These are phyloP conservation scores for Epizoanthus rinbou DNA, from an alignment of 92 coral and sea anemone species.

Conservation along the genomic window DNA sequence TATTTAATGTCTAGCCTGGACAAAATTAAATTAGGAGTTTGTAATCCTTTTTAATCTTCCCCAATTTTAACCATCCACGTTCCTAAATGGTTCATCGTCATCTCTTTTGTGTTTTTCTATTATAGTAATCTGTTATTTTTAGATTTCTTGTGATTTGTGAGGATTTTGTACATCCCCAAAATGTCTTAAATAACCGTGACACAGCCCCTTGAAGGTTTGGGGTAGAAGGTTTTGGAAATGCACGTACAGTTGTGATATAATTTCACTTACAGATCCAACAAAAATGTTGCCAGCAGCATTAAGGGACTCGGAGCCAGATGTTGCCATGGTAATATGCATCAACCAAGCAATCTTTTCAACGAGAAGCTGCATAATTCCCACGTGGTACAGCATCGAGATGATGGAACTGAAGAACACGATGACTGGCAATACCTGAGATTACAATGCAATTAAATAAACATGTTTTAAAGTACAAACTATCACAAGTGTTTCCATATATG, in stretches of 20 bases:
- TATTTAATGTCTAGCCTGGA: too few relatives aligned
- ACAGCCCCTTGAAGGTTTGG: background rate
- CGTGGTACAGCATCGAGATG: conserved; percentile 79
- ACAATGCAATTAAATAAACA: background rate
- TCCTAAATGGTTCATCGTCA: too few relatives aligned
- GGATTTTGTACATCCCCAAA: too few relatives aligned
- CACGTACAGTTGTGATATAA: background rate
- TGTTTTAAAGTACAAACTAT: background rate
- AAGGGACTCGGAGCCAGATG: conserved; percentile 94
- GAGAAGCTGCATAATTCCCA: conserved; percentile 84
- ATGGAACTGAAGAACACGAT: conserved; percentile 85
- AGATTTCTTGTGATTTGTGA: too few relatives aligned
- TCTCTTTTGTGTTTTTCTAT: too few relatives aligned
- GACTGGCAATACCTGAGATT: conserved; percentile 75
- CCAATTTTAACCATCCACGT: too few relatives aligned
- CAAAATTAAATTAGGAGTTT: too few relatives aligned
- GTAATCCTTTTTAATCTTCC: too few relatives aligned
- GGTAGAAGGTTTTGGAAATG: too few relatives aligned
- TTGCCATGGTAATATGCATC: conserved; percentile 96
- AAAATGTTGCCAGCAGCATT: conserved; percentile 97
- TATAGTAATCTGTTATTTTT: too few relatives aligned
- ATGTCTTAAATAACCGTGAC: too few relatives aligned
- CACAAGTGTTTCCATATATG: too few relatives aligned
- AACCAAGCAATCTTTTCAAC: conserved; percentile 94
- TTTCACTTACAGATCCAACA: conserved; percentile 87